phyloP scores from a whole-genome alignment of 2,113 vertebrate genomes.

The Hemibagrus wyckioides region DNA sequence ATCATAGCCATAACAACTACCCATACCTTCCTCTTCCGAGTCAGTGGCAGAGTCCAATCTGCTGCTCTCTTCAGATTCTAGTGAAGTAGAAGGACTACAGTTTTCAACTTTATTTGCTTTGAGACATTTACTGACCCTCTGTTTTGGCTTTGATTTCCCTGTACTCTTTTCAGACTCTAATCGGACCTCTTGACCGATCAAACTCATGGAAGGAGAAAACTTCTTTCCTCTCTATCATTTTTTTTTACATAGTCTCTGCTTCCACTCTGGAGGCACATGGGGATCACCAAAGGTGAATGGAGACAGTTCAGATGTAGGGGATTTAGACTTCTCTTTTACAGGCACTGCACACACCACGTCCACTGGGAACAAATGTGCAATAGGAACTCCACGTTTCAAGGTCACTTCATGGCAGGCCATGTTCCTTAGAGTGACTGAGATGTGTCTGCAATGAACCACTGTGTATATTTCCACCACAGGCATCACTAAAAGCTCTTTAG shows the following conservation, averaged over 20 bases:
- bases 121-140: too few species aligned
- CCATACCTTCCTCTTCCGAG: too few species aligned
- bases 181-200: too few species aligned
- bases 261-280: not conserved
- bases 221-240: constrained; percentile 34
- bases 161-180: too few species aligned
- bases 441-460: not conserved
- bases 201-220: too few species aligned
- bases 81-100: too few species aligned
- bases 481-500: not conserved
- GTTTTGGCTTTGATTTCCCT: too few species aligned
- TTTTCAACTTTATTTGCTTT: too few species aligned
- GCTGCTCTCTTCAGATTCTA: too few species aligned
- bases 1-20: too few species aligned
- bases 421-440: constrained; percentile 12
- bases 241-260: constrained; percentile 21
- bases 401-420: constrained; percentile 7
- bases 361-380: constrained; percentile 46
- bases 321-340: not conserved
- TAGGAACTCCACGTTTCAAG: constrained; percentile 18
- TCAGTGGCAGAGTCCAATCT: too few species aligned
- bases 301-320: not conserved
- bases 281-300: constrained; percentile 17
- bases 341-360: not conserved
- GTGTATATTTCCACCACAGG: not conserved